phyloP scores from a whole-genome alignment of 2,113 vertebrate genomes.

The Chunga burmeisteri region DNA sequence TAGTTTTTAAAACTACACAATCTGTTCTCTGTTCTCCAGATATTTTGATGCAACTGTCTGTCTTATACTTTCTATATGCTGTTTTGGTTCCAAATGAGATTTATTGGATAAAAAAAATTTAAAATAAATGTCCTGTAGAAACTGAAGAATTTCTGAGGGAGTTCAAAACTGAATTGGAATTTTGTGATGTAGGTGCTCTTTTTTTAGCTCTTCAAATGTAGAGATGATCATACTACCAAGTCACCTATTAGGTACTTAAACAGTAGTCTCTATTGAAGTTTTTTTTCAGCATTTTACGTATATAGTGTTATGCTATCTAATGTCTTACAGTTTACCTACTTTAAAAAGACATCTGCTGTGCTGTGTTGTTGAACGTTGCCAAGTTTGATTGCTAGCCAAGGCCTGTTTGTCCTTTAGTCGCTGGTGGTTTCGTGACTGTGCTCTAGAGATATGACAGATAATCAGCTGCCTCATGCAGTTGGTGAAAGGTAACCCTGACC shows the following conservation, averaged over 20 bases:
- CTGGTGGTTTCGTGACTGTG: constrained; percentile 3
- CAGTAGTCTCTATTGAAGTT: not conserved
- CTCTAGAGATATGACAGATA: constrained; percentile 42
- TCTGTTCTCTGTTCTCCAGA: not conserved
- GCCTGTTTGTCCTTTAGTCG: constrained; percentile 38
- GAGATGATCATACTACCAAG: not conserved
- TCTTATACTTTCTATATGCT: not conserved
- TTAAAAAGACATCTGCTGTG: constrained; percentile 47
- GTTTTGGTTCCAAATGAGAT: not conserved
- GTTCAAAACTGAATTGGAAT: not conserved
- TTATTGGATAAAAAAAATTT: not conserved
- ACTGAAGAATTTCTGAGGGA: not conserved
- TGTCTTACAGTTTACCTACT: constrained; percentile 22
- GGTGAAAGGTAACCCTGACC: constrained; percentile 46
- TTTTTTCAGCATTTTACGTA: not conserved
- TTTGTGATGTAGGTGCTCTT: not conserved
- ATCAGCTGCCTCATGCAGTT: constrained; percentile 5
- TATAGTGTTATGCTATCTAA: not conserved
- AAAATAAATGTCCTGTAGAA: not conserved
- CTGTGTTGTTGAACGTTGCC: not conserved
- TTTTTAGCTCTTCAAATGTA: not conserved
- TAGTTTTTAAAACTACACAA: not conserved
- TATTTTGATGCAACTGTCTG: not conserved
- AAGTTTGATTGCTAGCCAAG: constrained; percentile 22
- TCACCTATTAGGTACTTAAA: not conserved